phyloP scores from a whole-genome alignment of 1,140 invertebrate species.

The Trichonephila clavipes region DNA sequence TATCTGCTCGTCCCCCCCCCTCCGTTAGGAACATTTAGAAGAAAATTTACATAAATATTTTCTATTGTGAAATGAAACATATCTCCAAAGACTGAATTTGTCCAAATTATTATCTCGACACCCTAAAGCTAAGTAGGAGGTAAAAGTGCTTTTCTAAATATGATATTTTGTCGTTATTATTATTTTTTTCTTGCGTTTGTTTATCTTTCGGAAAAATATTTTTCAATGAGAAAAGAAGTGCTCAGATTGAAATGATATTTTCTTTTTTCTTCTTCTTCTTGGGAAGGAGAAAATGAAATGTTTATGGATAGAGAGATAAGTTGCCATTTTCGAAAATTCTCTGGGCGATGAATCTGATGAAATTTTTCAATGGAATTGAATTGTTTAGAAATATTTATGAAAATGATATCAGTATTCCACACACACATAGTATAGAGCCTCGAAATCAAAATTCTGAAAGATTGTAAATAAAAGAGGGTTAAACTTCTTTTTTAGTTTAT shows the following conservation, averaged over 20 bases:
- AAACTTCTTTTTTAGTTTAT: background rate
- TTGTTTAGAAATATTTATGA: background rate
- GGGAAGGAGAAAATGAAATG: background rate
- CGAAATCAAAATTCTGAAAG: background rate
- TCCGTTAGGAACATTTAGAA: background rate
- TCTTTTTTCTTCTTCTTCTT: too few species aligned
- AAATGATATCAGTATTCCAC: background rate
- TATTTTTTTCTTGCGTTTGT: background rate
- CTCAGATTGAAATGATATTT: background rate
- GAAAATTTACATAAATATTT: slow-evolving; percentile 16
- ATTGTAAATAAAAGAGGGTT: background rate
- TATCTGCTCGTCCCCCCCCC: background rate
- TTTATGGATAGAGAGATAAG: background rate
- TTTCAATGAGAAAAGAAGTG: background rate
- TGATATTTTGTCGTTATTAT: background rate
- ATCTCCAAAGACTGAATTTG: background rate
- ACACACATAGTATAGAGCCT: background rate
- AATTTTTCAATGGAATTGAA: slow-evolving; percentile 2
- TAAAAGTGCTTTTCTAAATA: slow-evolving; percentile 17
- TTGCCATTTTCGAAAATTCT: background rate
- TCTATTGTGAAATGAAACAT: background rate
- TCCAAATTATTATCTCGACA: slow-evolving; percentile 3
- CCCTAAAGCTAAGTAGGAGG: background rate
- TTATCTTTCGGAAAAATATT: background rate
- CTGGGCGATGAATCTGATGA: background rate